These are phyloP conservation scores for Rhea americana DNA, from an alignment of 2,113 vertebrate species.

Conservation along the genomic window DNA sequence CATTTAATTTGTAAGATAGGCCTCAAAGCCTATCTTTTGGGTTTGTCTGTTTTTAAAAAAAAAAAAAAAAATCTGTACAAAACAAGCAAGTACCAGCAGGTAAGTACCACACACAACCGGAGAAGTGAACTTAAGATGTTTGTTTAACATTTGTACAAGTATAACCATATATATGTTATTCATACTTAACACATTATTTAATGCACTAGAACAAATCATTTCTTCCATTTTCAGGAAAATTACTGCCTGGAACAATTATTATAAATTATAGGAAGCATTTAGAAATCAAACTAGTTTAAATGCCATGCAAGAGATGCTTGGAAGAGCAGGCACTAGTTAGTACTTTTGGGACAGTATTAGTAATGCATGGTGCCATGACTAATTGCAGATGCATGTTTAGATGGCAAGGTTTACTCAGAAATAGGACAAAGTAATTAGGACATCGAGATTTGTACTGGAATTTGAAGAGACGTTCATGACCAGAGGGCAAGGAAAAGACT, in stretches of 20 bases:
- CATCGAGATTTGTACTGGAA: fast-evolving
- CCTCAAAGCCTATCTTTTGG: neutral
- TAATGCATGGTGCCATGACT: neutral
- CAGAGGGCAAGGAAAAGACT: neutral
- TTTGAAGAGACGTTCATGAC: neutral
- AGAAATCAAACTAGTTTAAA: neutral
- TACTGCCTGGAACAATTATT: neutral
- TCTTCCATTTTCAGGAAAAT: neutral
- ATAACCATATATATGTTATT: neutral
- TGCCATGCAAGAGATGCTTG: neutral
- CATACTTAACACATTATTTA: neutral
- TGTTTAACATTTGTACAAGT: neutral
- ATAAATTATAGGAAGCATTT: neutral
- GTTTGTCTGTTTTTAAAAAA: neutral
- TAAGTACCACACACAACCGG: neutral
- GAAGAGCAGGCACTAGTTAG: neutral
- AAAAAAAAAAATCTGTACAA: neutral
- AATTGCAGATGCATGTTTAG: fast-evolving
- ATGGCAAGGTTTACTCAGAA: neutral
- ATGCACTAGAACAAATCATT: neutral
- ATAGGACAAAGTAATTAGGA: neutral
- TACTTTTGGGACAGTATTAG: neutral
- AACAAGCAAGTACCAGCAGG: neutral
- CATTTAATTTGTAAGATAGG: fast-evolving
- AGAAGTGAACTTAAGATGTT: neutral